Base-by-base conservation (phyloP, 2,888 invertebrate species). In the Teleogryllus oceanicus region DNA sequence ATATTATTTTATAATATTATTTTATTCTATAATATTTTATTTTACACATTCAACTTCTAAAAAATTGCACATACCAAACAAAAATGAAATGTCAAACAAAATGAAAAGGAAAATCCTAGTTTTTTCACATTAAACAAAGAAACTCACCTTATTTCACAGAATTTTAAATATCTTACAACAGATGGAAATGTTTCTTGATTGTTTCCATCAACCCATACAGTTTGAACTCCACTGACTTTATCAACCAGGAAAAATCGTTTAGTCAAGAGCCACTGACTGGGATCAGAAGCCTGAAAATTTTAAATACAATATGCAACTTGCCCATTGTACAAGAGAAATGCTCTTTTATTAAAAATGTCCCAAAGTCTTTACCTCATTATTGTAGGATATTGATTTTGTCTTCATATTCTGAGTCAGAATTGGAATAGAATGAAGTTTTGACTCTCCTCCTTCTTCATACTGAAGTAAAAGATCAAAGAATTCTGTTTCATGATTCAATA, bases 191-290 rank as follows among this genome's bases (percentile, higher is more conserved):
- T 49, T 2, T 77, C 75, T 62, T 85, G 82, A n/a, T 82, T 77
- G 13, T 37, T 37, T 37, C 37, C 37, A 37, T 83, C 82, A 74
- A 76, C 76, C 51, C 16, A 62, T 8, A n/a, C 62, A 62, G 62
- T 37, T 37, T 37, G 84, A 75, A 85, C 85, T 49, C 89, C 89
- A 83, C 88, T 88, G 20, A 89, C 84, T 79, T 89, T 90, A 84
- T 94, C 93, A 78, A 92, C 88, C 11, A 93, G 84, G 86, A 93
- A 93, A 85, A 94, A 92, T 81, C 94, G 88, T 82, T 91, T 88
- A 0, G 92, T 90, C 51, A 94, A 85, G 84, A 91, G 89, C 92
- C 92, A 93, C 76, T 90, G 89, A 51, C 88, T 88, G 76, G 86
- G 85, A 81, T 89, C 89, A 37, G 87, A 83, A 11, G 85, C 88